phyloP scores from a whole-genome alignment of 2,888 invertebrate species.

The Ormyrus pomaceus region DNA sequence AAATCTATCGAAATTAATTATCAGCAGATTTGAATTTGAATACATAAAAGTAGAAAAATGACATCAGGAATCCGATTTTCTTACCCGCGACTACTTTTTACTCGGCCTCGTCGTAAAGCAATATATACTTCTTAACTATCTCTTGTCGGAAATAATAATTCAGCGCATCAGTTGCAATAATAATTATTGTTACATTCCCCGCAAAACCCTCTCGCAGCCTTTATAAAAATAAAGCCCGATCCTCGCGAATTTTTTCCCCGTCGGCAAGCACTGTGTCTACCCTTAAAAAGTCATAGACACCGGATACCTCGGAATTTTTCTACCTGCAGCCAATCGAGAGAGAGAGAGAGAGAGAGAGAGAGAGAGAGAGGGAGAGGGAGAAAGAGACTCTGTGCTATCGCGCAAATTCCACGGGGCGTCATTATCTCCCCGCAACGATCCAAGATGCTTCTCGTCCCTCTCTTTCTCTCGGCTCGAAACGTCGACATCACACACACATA shows the following conservation, averaged over 20 bases:
- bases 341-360: conserved; percentile 3
- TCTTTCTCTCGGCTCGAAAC: not conserved
- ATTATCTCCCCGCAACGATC: conserved; percentile 51
- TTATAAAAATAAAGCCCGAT: not conserved
- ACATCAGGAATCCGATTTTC: too few species aligned
- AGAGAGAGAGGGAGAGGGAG: not conserved
- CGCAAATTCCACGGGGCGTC: conserved; percentile 47
- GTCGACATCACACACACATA: conserved; percentile 8
- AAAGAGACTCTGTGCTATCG: conserved; percentile 17
- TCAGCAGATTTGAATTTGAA: too few species aligned
- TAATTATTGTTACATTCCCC: too few species aligned
- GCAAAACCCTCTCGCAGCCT: not conserved
- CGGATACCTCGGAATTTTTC: conserved; percentile 44
- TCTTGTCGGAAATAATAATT: too few species aligned
- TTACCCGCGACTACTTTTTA: too few species aligned
- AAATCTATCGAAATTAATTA: too few species aligned
- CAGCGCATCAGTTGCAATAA: too few species aligned
- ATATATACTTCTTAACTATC: too few species aligned
- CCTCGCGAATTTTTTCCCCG: not conserved
- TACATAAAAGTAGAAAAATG: too few species aligned
- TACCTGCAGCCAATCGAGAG: not conserved
- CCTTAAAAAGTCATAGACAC: conserved; percentile 10
- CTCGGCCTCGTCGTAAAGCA: too few species aligned
- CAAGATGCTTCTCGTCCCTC: conserved; percentile 21
- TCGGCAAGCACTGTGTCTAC: not conserved